Evolutionary conservation across 2,797 vertebrate genomes (phyloP).

Genomic region (Sardinella longiceps): DNA sequence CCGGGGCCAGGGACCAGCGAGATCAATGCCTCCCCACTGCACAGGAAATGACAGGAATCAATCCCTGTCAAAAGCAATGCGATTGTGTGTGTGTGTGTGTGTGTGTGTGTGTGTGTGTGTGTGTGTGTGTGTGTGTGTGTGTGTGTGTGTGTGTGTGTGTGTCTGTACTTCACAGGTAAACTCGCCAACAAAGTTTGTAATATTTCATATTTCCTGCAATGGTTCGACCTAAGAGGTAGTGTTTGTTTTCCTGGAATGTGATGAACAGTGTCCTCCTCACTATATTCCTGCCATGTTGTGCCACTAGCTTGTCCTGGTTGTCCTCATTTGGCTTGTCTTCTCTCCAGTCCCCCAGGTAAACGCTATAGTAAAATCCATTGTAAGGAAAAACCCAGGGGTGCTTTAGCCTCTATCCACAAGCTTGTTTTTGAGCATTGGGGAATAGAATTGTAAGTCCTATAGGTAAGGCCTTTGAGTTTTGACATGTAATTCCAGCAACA

Average conservation of each 20-base stretch:
- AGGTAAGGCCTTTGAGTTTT: not conserved
- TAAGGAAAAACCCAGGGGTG: not conserved
- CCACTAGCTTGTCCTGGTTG: not conserved
- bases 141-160: constrained; percentile 21
- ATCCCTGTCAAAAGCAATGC: constrained; percentile 28
- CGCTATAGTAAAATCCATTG: not conserved
- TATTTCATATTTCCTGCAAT: not conserved
- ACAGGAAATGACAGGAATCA: constrained; percentile 44
- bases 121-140: constrained; percentile 14
- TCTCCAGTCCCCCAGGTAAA: not conserved
- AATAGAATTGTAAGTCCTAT: not conserved
- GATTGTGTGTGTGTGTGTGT: not conserved
- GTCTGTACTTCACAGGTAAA: not conserved
- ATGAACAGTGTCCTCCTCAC: not conserved
- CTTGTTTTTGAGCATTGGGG: not conserved
- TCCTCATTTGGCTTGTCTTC: not conserved
- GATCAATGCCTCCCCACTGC: constrained; percentile 38
- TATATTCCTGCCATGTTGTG: not conserved
- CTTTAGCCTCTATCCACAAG: not conserved
- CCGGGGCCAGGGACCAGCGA: constrained; percentile 37
- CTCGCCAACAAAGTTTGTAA: not conserved
- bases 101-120: constrained; percentile 12
- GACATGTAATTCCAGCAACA: not conserved
- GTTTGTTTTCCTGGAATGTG: not conserved
- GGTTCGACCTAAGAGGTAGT: not conserved